These are phyloP conservation scores for Tenrec ecaudatus DNA, from an alignment of 2,113 vertebrate species.

Conservation along the genomic window DNA sequence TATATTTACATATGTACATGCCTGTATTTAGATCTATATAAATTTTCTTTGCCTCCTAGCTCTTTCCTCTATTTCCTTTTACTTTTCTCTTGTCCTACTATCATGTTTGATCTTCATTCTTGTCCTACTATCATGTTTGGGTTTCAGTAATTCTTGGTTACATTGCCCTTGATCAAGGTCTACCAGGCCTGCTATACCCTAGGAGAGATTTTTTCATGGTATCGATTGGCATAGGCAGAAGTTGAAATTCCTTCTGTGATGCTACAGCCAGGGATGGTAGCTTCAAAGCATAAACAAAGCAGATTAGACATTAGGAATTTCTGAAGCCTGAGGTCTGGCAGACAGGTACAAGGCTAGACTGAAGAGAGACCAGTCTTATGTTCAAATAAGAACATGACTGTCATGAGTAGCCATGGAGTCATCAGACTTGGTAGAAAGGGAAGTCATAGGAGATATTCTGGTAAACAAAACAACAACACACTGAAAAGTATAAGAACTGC, in stretches of 20 bases:
- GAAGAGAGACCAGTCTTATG: background rate
- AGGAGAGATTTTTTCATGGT: background rate
- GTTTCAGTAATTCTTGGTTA: too few species aligned
- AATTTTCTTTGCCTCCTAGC: too few species aligned
- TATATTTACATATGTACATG: too few species aligned
- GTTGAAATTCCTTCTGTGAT: background rate
- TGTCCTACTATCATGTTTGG: too few species aligned
- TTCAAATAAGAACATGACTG: background rate
- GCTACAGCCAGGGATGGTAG: background rate
- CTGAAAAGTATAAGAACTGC: background rate
- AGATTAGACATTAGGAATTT: background rate
- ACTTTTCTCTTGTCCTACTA: too few species aligned
- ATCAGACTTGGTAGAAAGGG: background rate
- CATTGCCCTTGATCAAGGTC: too few species aligned
- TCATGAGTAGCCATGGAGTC: background rate
- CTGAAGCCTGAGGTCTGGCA: background rate
- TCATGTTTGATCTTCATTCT: too few species aligned
- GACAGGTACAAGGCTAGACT: background rate
- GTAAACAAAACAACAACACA: background rate
- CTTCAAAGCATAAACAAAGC: conserved; percentile 12
- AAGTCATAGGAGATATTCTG: too few species aligned
- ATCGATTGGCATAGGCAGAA: background rate
- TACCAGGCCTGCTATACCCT: background rate
- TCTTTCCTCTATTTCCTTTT: too few species aligned
- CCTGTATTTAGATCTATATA: too few species aligned